Percentiles rank a stretch among this genome's conserved stretches.
phyloP scores from a whole-genome alignment of 2,888 invertebrate species.

The Himalopsyche kuldschensis region DNA sequence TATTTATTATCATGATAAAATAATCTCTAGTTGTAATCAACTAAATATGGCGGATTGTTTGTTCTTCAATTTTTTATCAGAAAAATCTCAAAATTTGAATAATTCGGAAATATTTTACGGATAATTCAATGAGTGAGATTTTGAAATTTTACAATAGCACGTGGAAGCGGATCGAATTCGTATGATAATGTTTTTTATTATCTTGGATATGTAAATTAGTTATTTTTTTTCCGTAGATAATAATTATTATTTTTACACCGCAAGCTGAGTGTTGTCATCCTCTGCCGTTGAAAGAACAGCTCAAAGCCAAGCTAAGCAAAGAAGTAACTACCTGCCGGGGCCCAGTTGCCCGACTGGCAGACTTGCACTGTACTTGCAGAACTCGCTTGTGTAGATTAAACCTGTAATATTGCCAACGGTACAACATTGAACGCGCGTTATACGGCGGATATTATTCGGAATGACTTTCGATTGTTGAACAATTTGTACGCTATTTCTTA shows the following conservation, averaged over 20 bases:
- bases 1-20: too few species aligned
- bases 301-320: neutral
- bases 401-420: slow-evolving; percentile 52
- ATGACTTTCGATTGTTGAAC: neutral
- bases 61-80: too few species aligned
- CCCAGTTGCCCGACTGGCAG: slow-evolving; percentile 13
- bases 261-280: neutral
- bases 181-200: too few species aligned
- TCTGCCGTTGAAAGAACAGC: neutral
- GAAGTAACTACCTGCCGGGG: slow-evolving; percentile 7
- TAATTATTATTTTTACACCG: neutral
- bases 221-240: too few species aligned
- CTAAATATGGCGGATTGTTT: too few species aligned
- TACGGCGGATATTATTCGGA: neutral
- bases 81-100: too few species aligned
- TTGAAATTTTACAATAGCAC: too few species aligned
- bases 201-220: too few species aligned
- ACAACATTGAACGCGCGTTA: slow-evolving; percentile 44
- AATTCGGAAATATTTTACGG: too few species aligned
- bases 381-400: slow-evolving; percentile 21
- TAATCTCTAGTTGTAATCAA: too few species aligned
- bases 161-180: too few species aligned
- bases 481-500: neutral
- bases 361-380: slow-evolving; percentile 27
- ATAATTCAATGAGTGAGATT: too few species aligned